Conservation (phyloP, 2,113 vertebrate species). For the Proteles cristata region DNA sequence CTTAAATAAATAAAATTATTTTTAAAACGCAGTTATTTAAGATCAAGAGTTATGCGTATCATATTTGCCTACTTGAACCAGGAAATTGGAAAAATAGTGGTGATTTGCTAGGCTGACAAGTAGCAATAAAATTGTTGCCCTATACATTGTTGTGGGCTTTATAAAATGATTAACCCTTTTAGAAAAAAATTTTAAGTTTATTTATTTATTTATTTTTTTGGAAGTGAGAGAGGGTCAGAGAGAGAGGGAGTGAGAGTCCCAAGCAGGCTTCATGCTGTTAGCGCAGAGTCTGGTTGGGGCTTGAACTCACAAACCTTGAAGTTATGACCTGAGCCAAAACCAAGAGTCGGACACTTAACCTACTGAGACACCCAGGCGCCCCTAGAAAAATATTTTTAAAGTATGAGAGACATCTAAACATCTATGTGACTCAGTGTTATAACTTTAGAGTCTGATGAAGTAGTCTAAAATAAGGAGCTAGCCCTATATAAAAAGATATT, state of each 20-base stretch:
- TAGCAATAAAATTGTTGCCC: background rate
- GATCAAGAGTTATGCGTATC: background rate
- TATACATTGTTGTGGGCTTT: background rate
- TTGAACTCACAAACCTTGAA: too few relatives aligned
- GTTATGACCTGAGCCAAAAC: too few relatives aligned
- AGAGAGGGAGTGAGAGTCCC: too few relatives aligned
- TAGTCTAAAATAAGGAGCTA: background rate
- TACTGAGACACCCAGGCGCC: too few relatives aligned
- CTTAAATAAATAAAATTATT: background rate
- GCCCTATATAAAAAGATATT: background rate
- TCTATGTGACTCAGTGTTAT: background rate
- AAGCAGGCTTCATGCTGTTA: too few relatives aligned
- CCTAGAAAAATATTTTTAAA: background rate
- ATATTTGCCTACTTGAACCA: background rate
- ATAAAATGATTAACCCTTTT: background rate
- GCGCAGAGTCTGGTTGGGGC: too few relatives aligned
- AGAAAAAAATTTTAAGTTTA: background rate
- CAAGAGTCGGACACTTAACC: too few relatives aligned
- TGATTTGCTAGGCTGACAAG: background rate
- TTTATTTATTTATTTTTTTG: too few relatives aligned
- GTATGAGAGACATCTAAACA: background rate
- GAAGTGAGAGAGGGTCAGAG: too few relatives aligned
- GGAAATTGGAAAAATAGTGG: background rate
- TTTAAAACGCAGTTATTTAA: background rate
- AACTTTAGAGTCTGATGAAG: slow-evolving; percentile 14